phyloP scores from a whole-genome alignment of 2,797 vertebrate species.

The Corythornis leucogaster region DNA sequence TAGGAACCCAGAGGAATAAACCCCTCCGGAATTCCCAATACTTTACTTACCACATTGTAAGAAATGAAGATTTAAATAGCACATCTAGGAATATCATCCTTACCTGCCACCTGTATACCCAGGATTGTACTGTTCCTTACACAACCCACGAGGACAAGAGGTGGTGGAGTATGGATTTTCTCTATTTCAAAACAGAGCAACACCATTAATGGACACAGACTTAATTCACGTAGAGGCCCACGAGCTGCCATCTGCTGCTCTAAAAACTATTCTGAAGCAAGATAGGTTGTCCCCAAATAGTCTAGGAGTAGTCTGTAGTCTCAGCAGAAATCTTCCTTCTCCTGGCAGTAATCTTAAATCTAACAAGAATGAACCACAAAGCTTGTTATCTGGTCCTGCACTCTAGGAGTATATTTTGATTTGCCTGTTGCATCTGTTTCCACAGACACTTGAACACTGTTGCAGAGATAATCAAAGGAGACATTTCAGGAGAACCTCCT shows the following conservation, averaged over 20 bases:
- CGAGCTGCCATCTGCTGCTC: not conserved
- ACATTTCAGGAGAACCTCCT: not conserved
- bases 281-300: not conserved
- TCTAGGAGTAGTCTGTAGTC: not conserved
- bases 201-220: not conserved
- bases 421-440: not conserved
- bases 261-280: not conserved
- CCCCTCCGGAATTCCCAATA: not conserved
- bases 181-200: not conserved
- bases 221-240: not conserved
- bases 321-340: not conserved
- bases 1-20: not conserved
- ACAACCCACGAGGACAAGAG: not conserved
- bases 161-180: not conserved
- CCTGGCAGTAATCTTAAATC: not conserved
- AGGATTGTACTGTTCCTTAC: not conserved
- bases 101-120: not conserved
- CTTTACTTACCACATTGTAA: not conserved
- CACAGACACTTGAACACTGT: not conserved
- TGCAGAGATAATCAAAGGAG: not conserved
- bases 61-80: not conserved
- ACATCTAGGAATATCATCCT: not conserved
- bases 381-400: not conserved
- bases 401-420: not conserved
- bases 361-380: not conserved